These are phyloP conservation scores for Drosophila oshimai DNA, from an alignment of 1,140 invertebrate genomes.

Conservation along the genomic window DNA sequence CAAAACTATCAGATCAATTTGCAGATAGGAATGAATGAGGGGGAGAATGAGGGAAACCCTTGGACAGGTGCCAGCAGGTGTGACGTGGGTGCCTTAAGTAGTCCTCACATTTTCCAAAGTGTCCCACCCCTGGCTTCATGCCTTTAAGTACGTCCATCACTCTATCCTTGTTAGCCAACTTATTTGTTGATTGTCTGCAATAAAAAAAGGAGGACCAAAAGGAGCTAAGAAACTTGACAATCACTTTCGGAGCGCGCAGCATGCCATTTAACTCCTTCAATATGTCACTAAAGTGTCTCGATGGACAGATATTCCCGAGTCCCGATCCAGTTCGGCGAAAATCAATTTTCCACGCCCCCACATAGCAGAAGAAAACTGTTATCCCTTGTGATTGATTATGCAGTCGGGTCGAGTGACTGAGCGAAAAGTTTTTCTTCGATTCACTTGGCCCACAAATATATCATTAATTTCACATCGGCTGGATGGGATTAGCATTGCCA, in stretches of 20 bases:
- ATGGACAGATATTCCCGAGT: constrained; percentile 54
- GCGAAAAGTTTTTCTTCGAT: constrained; percentile 58
- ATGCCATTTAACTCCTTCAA: constrained; percentile 76
- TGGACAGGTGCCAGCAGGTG: constrained; percentile 21
- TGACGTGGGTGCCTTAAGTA: not conserved
- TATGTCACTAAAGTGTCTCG: constrained; percentile 72
- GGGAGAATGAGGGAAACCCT: not conserved
- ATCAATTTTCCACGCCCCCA: constrained; percentile 66
- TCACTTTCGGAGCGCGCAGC: constrained; percentile 19
- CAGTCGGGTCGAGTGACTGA: constrained; percentile 62
- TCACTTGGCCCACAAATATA: constrained; percentile 57
- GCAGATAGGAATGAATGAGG: not conserved
- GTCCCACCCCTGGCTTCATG: not conserved
- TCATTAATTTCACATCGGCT: constrained; percentile 61
- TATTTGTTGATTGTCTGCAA: constrained; percentile 29
- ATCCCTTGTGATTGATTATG: constrained; percentile 77
- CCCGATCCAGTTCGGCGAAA: constrained; percentile 36
- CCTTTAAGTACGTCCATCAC: constrained; percentile 5
- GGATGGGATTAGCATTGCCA: not conserved
- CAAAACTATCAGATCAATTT: constrained; percentile 59
- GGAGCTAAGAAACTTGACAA: constrained; percentile 17
- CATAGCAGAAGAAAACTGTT: constrained; percentile 63
- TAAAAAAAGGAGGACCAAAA: not conserved
- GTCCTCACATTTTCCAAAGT: not conserved
- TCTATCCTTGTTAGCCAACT: constrained; percentile 14